Conservation (phyloP, 2,888 invertebrate species). For the Creontiades dilutus region DNA sequence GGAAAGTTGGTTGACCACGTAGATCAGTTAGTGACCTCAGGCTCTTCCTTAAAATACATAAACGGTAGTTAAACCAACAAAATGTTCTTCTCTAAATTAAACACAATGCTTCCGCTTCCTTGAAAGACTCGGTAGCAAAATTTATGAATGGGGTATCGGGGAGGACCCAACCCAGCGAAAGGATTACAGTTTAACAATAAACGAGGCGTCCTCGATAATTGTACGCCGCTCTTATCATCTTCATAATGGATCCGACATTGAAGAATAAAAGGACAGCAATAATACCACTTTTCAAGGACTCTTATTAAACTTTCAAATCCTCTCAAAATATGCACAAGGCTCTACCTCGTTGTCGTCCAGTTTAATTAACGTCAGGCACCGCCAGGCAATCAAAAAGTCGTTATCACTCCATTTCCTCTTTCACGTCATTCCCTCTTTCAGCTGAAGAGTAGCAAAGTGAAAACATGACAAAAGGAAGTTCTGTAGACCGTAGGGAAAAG, state of each 20-base stretch:
- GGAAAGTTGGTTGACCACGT: too few species aligned
- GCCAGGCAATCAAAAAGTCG: conserved; percentile 68
- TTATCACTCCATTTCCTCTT: conserved; percentile 63
- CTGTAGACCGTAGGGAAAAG: conserved; percentile 37
- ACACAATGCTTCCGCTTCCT: too few species aligned
- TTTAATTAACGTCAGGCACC: conserved; percentile 65
- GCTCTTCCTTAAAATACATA: too few species aligned
- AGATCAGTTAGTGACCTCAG: too few species aligned
- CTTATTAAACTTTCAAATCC: conserved; percentile 60
- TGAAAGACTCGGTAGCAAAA: too few species aligned
- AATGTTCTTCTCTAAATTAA: too few species aligned
- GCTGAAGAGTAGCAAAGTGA: conserved; percentile 56
- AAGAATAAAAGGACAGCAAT: not conserved
- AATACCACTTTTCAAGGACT: conserved; percentile 32
- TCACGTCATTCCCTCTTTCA: conserved; percentile 42
- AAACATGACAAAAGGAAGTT: conserved; percentile 65
- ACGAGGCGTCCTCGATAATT: not conserved
- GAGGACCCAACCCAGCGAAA: not conserved
- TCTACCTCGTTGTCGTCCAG: conserved; percentile 29
- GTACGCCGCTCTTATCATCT: not conserved
- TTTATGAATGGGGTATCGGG: too few species aligned
- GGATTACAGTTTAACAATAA: not conserved
- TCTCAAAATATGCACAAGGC: conserved; percentile 54
- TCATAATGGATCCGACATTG: conserved; percentile 28
- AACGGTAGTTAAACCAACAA: too few species aligned